A percentile compares a stretch with the other conserved stretches of the same genome.
phyloP scores from a whole-genome alignment of 2,797 vertebrate species.

The Sebastes steindachneri region DNA sequence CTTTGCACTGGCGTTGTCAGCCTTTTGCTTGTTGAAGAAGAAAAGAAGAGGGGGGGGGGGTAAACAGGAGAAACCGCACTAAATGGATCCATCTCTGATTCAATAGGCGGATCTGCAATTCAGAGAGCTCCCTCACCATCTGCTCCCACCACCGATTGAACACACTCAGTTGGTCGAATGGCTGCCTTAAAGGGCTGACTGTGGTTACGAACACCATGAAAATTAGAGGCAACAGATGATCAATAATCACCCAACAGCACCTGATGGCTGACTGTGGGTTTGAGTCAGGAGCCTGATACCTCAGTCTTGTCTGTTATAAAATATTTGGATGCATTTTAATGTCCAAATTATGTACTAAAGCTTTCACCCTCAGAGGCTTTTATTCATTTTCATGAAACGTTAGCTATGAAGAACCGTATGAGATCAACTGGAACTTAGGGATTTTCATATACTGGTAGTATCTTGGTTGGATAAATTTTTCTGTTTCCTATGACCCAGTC shows the following conservation, averaged over 20 bases:
- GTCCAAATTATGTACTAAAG: not conserved
- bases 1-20: not conserved
- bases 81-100: slow-evolving; percentile 15
- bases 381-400: not conserved
- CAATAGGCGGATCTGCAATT: not conserved
- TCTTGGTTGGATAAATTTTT: not conserved
- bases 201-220: not conserved
- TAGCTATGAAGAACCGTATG: not conserved
- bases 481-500: not conserved
- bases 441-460: not conserved
- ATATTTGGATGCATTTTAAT: not conserved
- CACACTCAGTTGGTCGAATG: not conserved
- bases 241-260: not conserved
- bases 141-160: not conserved
- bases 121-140: not conserved
- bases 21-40: not conserved
- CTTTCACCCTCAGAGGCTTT: not conserved
- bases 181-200: not conserved
- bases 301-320: not conserved
- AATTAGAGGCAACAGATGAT: not conserved
- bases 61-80: not conserved
- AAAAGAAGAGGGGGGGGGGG: not conserved
- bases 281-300: not conserved
- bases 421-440: not conserved
- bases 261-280: not conserved